Evolutionary conservation across 2,797 vertebrate genomes (phyloP).

Genomic region (Podarcis siculus): DNA sequence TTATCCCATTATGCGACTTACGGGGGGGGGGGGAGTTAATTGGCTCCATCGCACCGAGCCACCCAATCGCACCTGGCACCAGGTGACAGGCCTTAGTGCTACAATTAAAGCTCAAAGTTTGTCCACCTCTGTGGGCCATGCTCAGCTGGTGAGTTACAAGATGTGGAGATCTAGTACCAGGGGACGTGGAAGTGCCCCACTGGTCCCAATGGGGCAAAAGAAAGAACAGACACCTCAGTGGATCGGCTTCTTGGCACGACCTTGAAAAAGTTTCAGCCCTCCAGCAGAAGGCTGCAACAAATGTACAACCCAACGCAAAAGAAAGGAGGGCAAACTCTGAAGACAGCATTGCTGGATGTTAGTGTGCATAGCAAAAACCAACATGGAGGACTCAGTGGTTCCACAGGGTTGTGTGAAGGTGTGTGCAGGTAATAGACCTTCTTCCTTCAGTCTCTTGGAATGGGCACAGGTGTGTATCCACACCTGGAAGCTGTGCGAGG

Average conservation of each 20-base stretch:
- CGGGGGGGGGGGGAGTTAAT: not conserved
- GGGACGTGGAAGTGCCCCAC: not conserved
- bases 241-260: not conserved
- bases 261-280: no score
- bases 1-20: not conserved
- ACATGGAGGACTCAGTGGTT: not conserved
- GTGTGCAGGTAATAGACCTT: not conserved
- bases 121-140: not conserved
- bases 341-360: not conserved
- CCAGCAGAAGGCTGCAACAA: no score
- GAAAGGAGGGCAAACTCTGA: not conserved
- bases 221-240: no score
- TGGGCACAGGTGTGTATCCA: no score
- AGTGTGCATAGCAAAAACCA: not conserved
- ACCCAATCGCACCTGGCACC: not conserved
- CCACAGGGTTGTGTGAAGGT: not conserved
- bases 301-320: not conserved
- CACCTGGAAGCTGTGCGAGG: no score
- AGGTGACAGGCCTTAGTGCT: not conserved
- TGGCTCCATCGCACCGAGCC: not conserved
- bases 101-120: not conserved
- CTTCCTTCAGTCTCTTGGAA: not conserved
- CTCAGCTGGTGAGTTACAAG: not conserved
- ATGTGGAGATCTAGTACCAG: not conserved
- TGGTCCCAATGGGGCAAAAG: not conserved